A percentile compares a stretch with the other conserved stretches of the same genome.
phyloP scores from a whole-genome alignment of 2,888 invertebrate genomes.

The Andrena fulva region DNA sequence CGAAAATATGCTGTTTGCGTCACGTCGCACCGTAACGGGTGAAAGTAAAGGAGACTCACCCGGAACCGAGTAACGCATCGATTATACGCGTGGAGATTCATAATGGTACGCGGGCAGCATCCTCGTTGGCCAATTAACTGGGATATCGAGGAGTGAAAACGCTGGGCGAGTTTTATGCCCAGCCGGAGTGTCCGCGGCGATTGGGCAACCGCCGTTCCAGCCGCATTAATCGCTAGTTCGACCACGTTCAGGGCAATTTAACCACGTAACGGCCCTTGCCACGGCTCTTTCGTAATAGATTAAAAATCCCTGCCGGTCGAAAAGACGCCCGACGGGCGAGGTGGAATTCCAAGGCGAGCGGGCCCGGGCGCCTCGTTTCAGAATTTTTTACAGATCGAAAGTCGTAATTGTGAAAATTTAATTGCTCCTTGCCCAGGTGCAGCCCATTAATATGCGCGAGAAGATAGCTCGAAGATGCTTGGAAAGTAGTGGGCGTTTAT shows the following conservation, averaged over 20 bases:
- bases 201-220: constrained; percentile 45
- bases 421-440: neutral
- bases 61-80: constrained; percentile 74
- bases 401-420: neutral
- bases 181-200: neutral
- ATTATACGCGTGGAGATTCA: constrained; percentile 47
- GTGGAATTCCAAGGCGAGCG: constrained; percentile 23
- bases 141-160: constrained; percentile 48
- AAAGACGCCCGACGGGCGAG: neutral
- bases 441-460: neutral
- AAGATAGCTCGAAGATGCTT: neutral
- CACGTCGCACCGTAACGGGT: constrained; percentile 79
- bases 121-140: constrained; percentile 28
- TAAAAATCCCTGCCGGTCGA: constrained; percentile 21
- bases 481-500: neutral
- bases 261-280: constrained; percentile 44
- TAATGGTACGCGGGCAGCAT: constrained; percentile 31
- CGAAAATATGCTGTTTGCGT: constrained; percentile 72
- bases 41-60: constrained; percentile 80
- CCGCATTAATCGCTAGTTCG: constrained; percentile 49
- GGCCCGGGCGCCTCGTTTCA: too few relatives aligned
- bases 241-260: constrained; percentile 62
- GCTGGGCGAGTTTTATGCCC: constrained; percentile 13
- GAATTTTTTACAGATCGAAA: neutral
- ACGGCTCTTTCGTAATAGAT: constrained; percentile 50